These are phyloP conservation scores for Drepana falcataria DNA, from an alignment of 2,888 invertebrate species.

Conservation along the genomic window DNA sequence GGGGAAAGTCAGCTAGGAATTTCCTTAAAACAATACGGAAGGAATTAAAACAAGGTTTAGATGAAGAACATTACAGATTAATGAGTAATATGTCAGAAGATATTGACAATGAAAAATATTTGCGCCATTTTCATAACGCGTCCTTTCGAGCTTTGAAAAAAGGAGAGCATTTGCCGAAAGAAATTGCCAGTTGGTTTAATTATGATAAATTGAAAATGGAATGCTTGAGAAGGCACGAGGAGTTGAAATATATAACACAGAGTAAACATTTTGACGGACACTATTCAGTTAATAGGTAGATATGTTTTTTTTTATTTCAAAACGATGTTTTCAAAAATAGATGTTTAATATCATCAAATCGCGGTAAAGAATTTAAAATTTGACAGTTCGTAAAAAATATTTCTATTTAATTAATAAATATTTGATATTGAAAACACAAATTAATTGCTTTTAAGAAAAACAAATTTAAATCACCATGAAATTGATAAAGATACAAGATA, in stretches of 20 bases:
- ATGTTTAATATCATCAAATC: too few relatives aligned
- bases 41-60: slow-evolving; percentile 72
- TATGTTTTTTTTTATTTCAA: slow-evolving; percentile 13
- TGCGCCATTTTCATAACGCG: slow-evolving; percentile 71
- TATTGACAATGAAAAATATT: slow-evolving; percentile 49
- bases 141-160: slow-evolving; percentile 74
- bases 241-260: slow-evolving; percentile 58
- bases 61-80: slow-evolving; percentile 55
- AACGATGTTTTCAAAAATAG: not conserved
- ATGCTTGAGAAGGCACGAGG: slow-evolving; percentile 69
- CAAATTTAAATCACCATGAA: not conserved
- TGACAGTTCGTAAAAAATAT: too few relatives aligned
- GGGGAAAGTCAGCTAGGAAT: slow-evolving; percentile 71
- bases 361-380: too few relatives aligned
- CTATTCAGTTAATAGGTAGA: slow-evolving; percentile 54
- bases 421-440: too few relatives aligned
- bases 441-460: too few relatives aligned
- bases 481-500: not conserved
- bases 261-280: slow-evolving; percentile 50
- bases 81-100: slow-evolving; percentile 34
- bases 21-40: slow-evolving; percentile 79
- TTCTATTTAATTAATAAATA: too few relatives aligned
- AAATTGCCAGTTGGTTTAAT: slow-evolving; percentile 77
- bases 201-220: slow-evolving; percentile 77
- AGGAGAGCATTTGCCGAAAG: slow-evolving; percentile 64